phyloP scores from a whole-genome alignment of 2,797 vertebrate genomes.

The Crocidura indochinensis region DNA sequence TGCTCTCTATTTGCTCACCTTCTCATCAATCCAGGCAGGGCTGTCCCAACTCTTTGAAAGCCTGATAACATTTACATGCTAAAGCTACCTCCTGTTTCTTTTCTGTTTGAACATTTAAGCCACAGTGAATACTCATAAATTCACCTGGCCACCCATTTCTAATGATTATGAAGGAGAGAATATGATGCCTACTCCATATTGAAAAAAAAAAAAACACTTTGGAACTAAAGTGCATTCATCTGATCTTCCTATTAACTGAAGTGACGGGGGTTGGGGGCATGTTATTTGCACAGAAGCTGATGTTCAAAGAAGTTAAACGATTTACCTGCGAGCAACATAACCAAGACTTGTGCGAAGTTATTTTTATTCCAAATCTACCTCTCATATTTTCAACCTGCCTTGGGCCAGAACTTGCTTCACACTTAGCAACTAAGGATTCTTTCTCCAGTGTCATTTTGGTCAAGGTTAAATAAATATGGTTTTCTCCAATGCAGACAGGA shows the following conservation, averaged over 20 bases:
- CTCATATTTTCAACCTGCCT: conserved; percentile 40
- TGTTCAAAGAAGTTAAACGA: conserved; percentile 66
- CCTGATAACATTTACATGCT: not conserved
- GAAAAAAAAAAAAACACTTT: too few relatives aligned
- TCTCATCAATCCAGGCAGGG: not conserved
- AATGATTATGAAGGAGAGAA: not conserved
- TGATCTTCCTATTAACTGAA: not conserved
- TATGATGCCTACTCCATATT: not conserved
- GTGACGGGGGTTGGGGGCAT: not conserved
- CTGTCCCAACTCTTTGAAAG: not conserved
- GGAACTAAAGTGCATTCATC: not conserved
- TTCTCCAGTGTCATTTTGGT: conserved; percentile 83
- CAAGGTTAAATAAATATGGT: conserved; percentile 88
- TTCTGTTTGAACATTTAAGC: not conserved
- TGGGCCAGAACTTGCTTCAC: conserved; percentile 48
- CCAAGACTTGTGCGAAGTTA: not conserved
- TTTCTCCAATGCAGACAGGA: conserved; percentile 72
- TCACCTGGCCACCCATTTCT: not conserved
- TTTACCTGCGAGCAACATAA: conserved; percentile 25
- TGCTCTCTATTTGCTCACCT: not conserved
- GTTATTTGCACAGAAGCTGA: not conserved
- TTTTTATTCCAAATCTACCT: conserved; percentile 37
- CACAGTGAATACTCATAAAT: not conserved
- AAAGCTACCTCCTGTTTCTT: not conserved
- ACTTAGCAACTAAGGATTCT: conserved; percentile 37